phyloP scores from a whole-genome alignment of 2,888 invertebrate species.

The Acleris holmiana region DNA sequence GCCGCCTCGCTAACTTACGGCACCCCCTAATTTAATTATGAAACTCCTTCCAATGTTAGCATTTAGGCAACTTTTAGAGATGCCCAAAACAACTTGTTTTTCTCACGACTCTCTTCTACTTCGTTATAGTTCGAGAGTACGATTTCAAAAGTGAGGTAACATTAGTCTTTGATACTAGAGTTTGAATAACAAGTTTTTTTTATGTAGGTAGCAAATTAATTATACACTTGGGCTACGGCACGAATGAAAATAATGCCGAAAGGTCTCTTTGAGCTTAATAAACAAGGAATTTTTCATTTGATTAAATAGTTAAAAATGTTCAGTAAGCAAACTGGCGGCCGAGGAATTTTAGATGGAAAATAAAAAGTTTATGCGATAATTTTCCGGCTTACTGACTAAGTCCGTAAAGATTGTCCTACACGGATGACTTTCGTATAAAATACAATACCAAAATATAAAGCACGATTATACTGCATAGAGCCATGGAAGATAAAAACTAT shows the following conservation, averaged over 20 bases:
- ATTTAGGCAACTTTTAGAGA: slow-evolving; percentile 32
- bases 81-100: slow-evolving; percentile 34
- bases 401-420: slow-evolving; percentile 1
- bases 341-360: slow-evolving; percentile 26
- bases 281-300: slow-evolving; percentile 23
- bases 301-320: slow-evolving; percentile 26
- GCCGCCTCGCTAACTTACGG: slow-evolving; percentile 58
- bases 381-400: slow-evolving; percentile 25
- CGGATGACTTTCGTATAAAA: background rate
- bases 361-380: slow-evolving; percentile 29
- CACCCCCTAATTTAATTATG: slow-evolving; percentile 62
- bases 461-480: too few relatives aligned
- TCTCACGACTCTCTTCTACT: slow-evolving; percentile 8
- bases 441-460: background rate
- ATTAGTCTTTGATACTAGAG: slow-evolving; percentile 1
- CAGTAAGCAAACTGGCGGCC: slow-evolving; percentile 8
- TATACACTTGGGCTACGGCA: background rate
- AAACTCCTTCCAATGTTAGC: slow-evolving; percentile 48
- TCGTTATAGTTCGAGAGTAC: slow-evolving; percentile 9
- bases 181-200: background rate
- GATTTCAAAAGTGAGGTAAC: slow-evolving; percentile 9
- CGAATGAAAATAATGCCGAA: slow-evolving; percentile 1
- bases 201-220: background rate
- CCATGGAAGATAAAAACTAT: too few relatives aligned
- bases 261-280: background rate